Conservation (phyloP, 2,888 invertebrate genomes). For the Drosophila borealis region DNA sequence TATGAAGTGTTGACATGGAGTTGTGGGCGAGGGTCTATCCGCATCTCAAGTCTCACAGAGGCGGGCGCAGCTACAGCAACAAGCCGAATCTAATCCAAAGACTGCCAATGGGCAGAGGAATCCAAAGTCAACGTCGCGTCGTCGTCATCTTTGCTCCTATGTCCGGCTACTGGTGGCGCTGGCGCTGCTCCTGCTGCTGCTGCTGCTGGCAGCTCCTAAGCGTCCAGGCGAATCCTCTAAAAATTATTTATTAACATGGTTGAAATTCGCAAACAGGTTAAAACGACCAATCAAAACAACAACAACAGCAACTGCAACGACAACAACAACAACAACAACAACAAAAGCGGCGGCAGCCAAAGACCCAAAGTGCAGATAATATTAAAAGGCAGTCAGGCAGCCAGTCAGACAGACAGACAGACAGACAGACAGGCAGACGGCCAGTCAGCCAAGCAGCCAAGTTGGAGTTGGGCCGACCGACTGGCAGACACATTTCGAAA, state of each 20-base stretch:
- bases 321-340: slow-evolving; percentile 34
- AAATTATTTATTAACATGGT: slow-evolving; percentile 84
- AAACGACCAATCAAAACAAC: slow-evolving; percentile 79
- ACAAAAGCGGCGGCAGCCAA: slow-evolving; percentile 66
- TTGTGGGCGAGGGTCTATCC: slow-evolving; percentile 28
- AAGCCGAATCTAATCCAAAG: slow-evolving; percentile 49
- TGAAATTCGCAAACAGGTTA: slow-evolving; percentile 83
- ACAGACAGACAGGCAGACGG: slow-evolving; percentile 53
- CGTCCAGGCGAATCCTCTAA: slow-evolving; percentile 77
- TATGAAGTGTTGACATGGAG: not conserved
- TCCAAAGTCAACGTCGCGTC: slow-evolving; percentile 7
- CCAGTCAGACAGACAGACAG: slow-evolving; percentile 41
- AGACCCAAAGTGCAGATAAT: slow-evolving; percentile 77
- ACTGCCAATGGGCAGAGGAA: slow-evolving; percentile 26
- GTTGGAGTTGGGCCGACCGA: slow-evolving; percentile 61
- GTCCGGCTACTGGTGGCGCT: slow-evolving; percentile 48
- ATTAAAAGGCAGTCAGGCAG: slow-evolving; percentile 74
- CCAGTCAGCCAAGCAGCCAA: slow-evolving; percentile 39
- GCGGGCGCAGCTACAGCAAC: slow-evolving; percentile 1
- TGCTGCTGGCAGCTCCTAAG: slow-evolving; percentile 51
- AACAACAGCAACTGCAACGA: slow-evolving; percentile 46
- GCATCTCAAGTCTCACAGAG: slow-evolving; percentile 1
- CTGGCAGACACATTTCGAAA: slow-evolving; percentile 77
- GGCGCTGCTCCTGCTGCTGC: slow-evolving; percentile 36
- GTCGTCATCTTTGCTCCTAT: slow-evolving; percentile 12